phyloP scores from a whole-genome alignment of 2,113 vertebrate genomes.

The Mobula birostris region DNA sequence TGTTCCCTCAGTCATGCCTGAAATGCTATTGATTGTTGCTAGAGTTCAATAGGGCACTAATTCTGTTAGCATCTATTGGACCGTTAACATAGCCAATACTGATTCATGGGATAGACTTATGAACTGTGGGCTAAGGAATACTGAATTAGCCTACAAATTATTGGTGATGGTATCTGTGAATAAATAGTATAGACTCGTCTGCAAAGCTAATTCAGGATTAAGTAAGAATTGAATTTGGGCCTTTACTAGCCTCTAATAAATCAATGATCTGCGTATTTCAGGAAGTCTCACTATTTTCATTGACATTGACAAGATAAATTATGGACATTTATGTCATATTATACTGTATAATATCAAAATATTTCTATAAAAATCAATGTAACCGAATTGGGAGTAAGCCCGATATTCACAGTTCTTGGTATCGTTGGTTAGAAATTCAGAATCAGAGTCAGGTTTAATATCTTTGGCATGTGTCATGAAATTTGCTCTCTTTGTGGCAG shows the following conservation, averaged over 20 bases:
- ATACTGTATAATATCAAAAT: too few relatives aligned
- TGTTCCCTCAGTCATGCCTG: background rate
- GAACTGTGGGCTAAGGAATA: background rate
- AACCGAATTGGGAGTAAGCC: background rate
- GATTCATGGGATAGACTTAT: background rate
- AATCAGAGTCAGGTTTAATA: too few relatives aligned
- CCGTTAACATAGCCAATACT: background rate
- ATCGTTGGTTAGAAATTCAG: background rate
- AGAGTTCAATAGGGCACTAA: background rate
- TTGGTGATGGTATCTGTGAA: background rate
- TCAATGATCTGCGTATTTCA: background rate
- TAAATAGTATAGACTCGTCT: background rate
- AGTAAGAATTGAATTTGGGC: background rate
- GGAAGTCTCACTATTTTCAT: too few relatives aligned
- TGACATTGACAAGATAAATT: too few relatives aligned
- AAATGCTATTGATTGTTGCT: constrained; percentile 6
- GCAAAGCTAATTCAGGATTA: background rate
- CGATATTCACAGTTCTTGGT: too few relatives aligned
- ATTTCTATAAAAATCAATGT: background rate
- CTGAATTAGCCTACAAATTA: background rate
- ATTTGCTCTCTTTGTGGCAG: too few relatives aligned
- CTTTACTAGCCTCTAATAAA: background rate
- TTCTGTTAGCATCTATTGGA: background rate
- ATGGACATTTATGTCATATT: too few relatives aligned
- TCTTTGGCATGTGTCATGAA: too few relatives aligned